Evolutionary conservation across 2,797 vertebrate species (phyloP).

Genomic region (Mareca penelope): DNA sequence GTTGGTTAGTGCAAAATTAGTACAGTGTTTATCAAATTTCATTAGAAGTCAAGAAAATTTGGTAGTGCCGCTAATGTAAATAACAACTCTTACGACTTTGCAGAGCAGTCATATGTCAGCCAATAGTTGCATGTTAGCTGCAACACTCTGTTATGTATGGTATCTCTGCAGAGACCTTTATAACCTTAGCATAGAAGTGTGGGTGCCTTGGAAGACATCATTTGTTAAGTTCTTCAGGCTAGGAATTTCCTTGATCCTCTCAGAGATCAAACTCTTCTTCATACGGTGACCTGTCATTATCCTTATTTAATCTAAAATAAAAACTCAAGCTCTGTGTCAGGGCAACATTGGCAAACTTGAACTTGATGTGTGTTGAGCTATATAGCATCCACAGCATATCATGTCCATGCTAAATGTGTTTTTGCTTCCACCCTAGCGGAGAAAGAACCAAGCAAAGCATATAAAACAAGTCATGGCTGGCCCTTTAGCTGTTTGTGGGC

Average conservation of each 20-base stretch:
- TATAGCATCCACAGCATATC: background rate
- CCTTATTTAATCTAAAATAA: background rate
- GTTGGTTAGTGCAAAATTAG: background rate
- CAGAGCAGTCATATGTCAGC: background rate
- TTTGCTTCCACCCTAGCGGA: background rate
- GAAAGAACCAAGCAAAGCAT: background rate
- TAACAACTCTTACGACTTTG: background rate
- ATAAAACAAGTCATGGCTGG: background rate
- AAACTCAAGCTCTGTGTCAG: background rate
- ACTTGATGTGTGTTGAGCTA: background rate
- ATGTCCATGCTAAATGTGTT: background rate
- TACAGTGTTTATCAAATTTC: background rate
- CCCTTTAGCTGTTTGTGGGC: background rate
- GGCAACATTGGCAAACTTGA: background rate
- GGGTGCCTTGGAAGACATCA: background rate
- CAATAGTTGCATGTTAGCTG: background rate
- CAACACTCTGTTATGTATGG: background rate
- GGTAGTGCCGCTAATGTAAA: background rate
- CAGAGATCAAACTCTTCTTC: background rate
- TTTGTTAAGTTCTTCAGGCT: background rate
- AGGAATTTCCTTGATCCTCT: background rate
- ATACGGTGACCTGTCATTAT: background rate
- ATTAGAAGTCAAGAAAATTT: background rate
- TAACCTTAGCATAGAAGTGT: background rate
- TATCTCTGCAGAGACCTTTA: background rate